Evolutionary conservation across 2,888 invertebrate species (phyloP).

Genomic region (Pherbina coryleti): DNA sequence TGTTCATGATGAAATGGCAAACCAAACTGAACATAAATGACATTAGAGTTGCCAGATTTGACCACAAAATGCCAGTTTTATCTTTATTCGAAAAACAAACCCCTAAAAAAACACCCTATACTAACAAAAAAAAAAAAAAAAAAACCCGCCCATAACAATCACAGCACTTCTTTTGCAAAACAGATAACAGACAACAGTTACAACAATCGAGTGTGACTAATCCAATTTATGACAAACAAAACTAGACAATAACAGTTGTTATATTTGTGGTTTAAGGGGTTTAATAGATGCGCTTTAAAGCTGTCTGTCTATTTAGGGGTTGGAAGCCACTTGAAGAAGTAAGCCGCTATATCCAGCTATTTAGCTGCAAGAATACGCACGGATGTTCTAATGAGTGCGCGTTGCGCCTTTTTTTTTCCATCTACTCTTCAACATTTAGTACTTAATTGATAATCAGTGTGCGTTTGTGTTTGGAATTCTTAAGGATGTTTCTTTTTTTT

Average conservation of each 20-base stretch:
- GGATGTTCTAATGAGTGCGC: conserved; percentile 17
- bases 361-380: neutral
- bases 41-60: no score
- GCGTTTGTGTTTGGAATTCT: conserved; percentile 41
- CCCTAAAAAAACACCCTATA: no score
- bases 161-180: neutral
- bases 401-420: neutral
- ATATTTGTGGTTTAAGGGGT: conserved; percentile 44
- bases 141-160: no score
- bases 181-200: conserved; percentile 32
- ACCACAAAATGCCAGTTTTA: no score
- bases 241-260: conserved; percentile 35
- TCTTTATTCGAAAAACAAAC: no score
- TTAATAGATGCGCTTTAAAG: conserved; percentile 39
- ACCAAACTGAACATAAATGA: no score
- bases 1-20: no score
- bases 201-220: conserved; percentile 48
- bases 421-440: neutral
- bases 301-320: neutral
- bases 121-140: no score
- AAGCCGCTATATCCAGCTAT: neutral
- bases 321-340: neutral
- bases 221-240: conserved; percentile 44
- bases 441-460: conserved; percentile 33
- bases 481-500: conserved; percentile 32